phyloP scores from a whole-genome alignment of 2,888 invertebrate genomes.

The Neria commutata region DNA sequence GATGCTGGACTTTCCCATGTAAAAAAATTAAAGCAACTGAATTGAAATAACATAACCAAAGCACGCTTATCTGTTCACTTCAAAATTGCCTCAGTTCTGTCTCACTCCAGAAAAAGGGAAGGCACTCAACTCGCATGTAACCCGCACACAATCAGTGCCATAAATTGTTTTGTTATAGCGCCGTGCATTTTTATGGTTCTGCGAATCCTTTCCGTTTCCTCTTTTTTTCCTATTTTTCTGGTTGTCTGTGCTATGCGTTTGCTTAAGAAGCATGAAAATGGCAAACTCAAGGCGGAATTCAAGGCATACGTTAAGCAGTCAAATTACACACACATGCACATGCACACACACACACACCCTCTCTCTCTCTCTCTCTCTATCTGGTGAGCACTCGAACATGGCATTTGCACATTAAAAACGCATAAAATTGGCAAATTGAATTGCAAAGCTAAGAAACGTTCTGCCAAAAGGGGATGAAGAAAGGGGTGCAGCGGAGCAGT shows the following conservation, averaged over 20 bases:
- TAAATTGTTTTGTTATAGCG: not conserved
- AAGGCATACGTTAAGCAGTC: not conserved
- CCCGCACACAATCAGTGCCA: not conserved
- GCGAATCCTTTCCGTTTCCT: not conserved
- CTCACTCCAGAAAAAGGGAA: too few species aligned
- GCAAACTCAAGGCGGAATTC: not conserved
- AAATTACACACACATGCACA: constrained; percentile 9
- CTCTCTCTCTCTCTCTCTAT: too few species aligned
- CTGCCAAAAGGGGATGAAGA: not conserved
- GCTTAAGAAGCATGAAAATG: not conserved
- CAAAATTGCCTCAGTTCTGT: too few species aligned
- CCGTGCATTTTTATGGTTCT: not conserved
- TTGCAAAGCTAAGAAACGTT: constrained; percentile 24
- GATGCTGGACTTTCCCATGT: too few species aligned
- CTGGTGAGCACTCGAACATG: too few species aligned
- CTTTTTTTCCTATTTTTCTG: too few species aligned
- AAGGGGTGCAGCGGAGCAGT: not conserved
- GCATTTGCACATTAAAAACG: constrained; percentile 46
- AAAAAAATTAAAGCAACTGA: too few species aligned
- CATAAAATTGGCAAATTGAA: constrained; percentile 45
- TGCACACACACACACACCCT: too few species aligned
- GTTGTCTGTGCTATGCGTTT: too few species aligned
- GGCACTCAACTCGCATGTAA: not conserved
- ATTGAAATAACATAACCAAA: too few species aligned
- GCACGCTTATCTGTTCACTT: too few species aligned